These are phyloP conservation scores for Nemurella pictetii DNA, from an alignment of 2,888 invertebrate species.

Conservation along the genomic window DNA sequence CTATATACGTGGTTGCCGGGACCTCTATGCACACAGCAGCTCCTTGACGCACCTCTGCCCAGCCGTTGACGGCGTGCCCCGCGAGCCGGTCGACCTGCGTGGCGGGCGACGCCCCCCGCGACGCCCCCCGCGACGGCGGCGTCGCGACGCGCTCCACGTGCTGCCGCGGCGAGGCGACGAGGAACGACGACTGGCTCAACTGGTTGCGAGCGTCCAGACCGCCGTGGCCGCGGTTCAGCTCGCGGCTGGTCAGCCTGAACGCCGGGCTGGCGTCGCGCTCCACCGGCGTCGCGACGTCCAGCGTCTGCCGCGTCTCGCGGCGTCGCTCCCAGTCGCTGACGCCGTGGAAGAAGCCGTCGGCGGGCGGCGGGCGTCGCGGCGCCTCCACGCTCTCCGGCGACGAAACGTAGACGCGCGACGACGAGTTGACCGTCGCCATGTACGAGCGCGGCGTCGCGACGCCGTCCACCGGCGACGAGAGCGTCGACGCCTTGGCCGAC, in stretches of 20 bases:
- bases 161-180: background rate
- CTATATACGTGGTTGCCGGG: too few species aligned
- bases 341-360: conserved; percentile 35
- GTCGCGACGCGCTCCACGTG: background rate
- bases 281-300: conserved; percentile 37
- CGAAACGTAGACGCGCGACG: conserved; percentile 59
- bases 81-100: conserved; percentile 41
- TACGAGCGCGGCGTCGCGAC: conserved; percentile 45
- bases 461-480: conserved; percentile 49
- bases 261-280: conserved; percentile 31
- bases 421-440: conserved; percentile 46
- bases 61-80: conserved; percentile 43
- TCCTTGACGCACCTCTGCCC: conserved; percentile 45
- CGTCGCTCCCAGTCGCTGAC: conserved; percentile 61
- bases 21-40: conserved; percentile 46
- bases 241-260: background rate
- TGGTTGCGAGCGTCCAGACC: background rate
- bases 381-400: conserved; percentile 56
- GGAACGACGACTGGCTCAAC: background rate
- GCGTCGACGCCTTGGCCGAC: conserved; percentile 24
- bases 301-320: conserved; percentile 41
- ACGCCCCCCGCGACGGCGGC: conserved; percentile 24
- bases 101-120: conserved; percentile 46
- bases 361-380: conserved; percentile 48
- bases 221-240: background rate